Base-by-base conservation (phyloP, 2,888 invertebrate genomes). In the Rhynchonema sp. region DNA sequence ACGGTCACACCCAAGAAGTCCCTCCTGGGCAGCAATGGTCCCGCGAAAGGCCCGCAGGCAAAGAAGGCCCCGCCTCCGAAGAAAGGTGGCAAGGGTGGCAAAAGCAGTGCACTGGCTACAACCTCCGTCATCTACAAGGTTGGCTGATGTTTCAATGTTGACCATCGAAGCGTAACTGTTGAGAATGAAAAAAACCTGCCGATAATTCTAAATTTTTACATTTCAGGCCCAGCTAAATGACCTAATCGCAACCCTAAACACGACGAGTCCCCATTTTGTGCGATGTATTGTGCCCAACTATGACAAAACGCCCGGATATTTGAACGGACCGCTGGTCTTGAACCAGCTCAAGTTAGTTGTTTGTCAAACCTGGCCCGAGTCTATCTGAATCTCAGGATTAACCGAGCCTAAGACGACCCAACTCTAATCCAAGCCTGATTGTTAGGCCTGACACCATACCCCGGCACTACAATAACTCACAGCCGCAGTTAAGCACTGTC, bases 201-300 rank as follows among this genome's bases (percentile, higher is more conserved):
- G 17, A 17, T 38, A 13, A 38, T 38, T 13, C 17, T 38, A 38
- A 38, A 38, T 13, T 38, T 38, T 38, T 38, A 13, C 38, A 38
- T 38, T 38, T 55, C 61, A 70, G 67, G 68, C 68, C 54, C 70
- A 70, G 61, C 64, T 72, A 26, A 61, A 63, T 57, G 64, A 65
- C 46, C 64, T 72, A n/a, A 64, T 72, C 17, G 67, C 67, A 9
- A 67, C 68, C 20, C 63, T 72, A n/a, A 66, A 70, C 59, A 60
- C 64, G 22, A 69, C 72, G 9, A 62, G 65, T 1, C 69, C 72
- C 13, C 71, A 72, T 58, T 72, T 72, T 62, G 65, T 73, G 25
- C 66, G 73, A 28, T 73, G 73, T 60, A 70, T 73, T 57, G 72
- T 73, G 55, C 73, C 74, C 28, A 73, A 73, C 60, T 68, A 71